phyloP scores from a whole-genome alignment of 2,113 vertebrate genomes.

The Muntiacus reevesi region DNA sequence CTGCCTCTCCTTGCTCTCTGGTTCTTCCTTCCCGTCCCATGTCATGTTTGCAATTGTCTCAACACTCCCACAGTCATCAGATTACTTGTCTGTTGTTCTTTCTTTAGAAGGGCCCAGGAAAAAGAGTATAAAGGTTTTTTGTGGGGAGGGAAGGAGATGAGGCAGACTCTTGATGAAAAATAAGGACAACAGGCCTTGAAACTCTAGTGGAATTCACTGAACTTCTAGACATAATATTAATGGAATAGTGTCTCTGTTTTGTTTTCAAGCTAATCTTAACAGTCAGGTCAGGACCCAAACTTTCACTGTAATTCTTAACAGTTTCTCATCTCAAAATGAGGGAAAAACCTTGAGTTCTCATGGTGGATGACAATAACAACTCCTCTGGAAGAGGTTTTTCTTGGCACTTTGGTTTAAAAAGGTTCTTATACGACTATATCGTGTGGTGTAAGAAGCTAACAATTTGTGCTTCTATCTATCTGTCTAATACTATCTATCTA shows the following conservation, averaged over 20 bases:
- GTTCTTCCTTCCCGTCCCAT: neutral
- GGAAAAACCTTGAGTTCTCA: neutral
- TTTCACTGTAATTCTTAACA: neutral
- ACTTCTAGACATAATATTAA: neutral
- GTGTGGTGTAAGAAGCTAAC: conserved; percentile 74
- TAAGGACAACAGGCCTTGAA: neutral
- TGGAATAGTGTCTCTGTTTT: neutral
- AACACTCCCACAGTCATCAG: neutral
- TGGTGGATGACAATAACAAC: neutral
- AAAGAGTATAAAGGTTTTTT: neutral
- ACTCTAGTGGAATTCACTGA: neutral
- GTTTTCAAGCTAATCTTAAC: neutral
- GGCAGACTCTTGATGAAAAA: neutral
- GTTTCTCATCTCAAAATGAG: neutral
- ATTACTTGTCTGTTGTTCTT: neutral
- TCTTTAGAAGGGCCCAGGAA: neutral
- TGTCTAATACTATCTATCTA: neutral
- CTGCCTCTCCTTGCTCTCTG: neutral
- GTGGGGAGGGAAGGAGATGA: neutral
- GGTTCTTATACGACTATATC: conserved; percentile 74
- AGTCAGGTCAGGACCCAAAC: neutral
- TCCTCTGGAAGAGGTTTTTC: neutral
- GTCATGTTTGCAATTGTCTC: neutral
- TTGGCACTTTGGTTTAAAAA: conserved; percentile 49
- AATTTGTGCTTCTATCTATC: conserved; percentile 68